These are phyloP conservation scores for Sebastes kiyomatsui DNA, from an alignment of 2,797 vertebrate species.

Conservation along the genomic window DNA sequence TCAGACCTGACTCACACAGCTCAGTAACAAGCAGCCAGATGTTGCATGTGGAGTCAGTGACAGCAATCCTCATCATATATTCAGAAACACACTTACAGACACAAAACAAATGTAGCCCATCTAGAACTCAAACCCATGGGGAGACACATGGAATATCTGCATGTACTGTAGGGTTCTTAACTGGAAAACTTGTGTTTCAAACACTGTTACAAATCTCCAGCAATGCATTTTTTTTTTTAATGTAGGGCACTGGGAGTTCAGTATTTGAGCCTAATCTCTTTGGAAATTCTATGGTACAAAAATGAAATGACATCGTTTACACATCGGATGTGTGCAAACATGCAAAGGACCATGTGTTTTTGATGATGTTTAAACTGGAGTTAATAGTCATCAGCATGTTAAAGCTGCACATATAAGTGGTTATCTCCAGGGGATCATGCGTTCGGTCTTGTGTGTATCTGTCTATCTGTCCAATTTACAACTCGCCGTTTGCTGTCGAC, in stretches of 20 bases:
- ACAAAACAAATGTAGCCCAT: neutral
- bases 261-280: neutral
- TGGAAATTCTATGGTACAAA: neutral
- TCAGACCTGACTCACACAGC: neutral
- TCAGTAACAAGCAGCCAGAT: constrained; percentile 14
- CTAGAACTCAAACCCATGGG: neutral
- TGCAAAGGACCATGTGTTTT: neutral
- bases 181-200: neutral
- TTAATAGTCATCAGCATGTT: neutral
- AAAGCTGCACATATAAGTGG: neutral
- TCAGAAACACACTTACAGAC: constrained; percentile 18
- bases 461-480: neutral
- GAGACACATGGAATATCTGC: neutral
- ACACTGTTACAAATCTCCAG: neutral
- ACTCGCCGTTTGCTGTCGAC: neutral
- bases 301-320: neutral
- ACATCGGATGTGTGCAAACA: neutral
- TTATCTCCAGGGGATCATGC: too few species aligned
- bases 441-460: neutral
- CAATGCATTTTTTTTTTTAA: neutral
- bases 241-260: neutral
- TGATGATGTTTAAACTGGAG: neutral
- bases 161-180: neutral
- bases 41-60: constrained; percentile 3
- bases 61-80: constrained; percentile 5